phyloP scores from a whole-genome alignment of 92 coral and sea anemone species.

The Pocillopora grandis region DNA sequence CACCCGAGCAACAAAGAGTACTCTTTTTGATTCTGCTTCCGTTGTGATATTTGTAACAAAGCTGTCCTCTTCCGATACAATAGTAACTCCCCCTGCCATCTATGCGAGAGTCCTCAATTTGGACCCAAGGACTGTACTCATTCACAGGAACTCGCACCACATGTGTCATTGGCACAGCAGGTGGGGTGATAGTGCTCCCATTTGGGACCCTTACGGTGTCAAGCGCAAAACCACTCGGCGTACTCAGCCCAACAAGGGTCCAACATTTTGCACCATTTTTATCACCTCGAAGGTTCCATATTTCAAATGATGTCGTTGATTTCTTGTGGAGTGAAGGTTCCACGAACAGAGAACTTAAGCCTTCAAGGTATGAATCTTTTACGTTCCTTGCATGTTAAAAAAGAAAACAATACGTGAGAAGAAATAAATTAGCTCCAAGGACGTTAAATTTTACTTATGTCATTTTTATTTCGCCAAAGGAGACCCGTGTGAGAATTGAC shows the following conservation, averaged over 20 bases:
- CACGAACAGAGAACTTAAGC: constrained; percentile 21
- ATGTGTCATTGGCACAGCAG: constrained; percentile 28
- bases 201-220: constrained; percentile 38
- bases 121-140: constrained; percentile 44
- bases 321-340: constrained; percentile 32
- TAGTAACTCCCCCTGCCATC: constrained; percentile 6
- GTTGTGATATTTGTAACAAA: constrained; percentile 42
- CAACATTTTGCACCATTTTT: constrained; percentile 38
- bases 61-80: constrained; percentile 37
- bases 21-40: constrained; percentile 1
- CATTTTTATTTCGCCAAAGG: no score
- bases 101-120: constrained; percentile 32
- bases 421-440: background rate
- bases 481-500: no score
- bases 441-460: no score
- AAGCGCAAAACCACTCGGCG: constrained; percentile 61
- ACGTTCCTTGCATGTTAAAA: constrained; percentile 22
- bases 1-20: constrained; percentile 56
- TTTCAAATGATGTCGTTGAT: constrained; percentile 37
- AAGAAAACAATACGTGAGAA: background rate
- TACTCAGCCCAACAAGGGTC: constrained; percentile 49
- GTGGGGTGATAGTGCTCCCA: constrained; percentile 21
- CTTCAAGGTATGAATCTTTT: constrained; percentile 10
- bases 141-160: constrained; percentile 53
- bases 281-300: constrained; percentile 44